Evolutionary conservation across 2,113 vertebrate genomes (phyloP).

Genomic region (Mesocricetus auratus): DNA sequence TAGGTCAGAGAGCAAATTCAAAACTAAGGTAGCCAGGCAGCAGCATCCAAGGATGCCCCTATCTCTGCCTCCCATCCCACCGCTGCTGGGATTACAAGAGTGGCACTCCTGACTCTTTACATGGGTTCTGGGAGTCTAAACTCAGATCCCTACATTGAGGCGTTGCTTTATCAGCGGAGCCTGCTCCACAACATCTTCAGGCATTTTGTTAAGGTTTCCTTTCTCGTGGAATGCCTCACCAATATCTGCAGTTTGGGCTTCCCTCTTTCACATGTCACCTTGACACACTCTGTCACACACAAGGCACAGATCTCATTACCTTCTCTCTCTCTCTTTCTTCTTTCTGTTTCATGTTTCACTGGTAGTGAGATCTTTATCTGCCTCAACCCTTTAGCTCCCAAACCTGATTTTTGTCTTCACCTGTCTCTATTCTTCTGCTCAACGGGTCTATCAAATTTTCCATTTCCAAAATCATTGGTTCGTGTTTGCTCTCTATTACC

Average conservation of each 20-base stretch:
- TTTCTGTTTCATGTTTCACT: neutral
- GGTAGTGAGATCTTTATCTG: neutral
- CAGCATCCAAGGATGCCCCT: neutral
- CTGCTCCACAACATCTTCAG: neutral
- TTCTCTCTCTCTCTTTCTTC: too few relatives aligned
- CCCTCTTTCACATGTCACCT: too few relatives aligned
- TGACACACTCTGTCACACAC: neutral
- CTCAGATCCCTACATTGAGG: neutral
- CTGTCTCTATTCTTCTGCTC: neutral
- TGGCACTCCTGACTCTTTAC: neutral
- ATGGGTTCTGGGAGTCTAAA: neutral
- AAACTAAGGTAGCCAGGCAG: neutral
- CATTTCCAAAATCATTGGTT: neutral
- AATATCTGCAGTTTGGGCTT: neutral
- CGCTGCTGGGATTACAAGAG: neutral
- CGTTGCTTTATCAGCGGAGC: neutral
- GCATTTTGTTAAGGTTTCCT: neutral
- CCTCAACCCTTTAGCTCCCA: neutral
- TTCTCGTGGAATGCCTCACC: neutral
- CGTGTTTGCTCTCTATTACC: neutral
- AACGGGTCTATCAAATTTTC: neutral
- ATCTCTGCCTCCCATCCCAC: neutral
- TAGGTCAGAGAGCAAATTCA: neutral
- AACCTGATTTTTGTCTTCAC: neutral
- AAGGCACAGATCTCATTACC: too few relatives aligned